phyloP scores from a whole-genome alignment of 2,888 invertebrate genomes.

The Drosophila crucigera region DNA sequence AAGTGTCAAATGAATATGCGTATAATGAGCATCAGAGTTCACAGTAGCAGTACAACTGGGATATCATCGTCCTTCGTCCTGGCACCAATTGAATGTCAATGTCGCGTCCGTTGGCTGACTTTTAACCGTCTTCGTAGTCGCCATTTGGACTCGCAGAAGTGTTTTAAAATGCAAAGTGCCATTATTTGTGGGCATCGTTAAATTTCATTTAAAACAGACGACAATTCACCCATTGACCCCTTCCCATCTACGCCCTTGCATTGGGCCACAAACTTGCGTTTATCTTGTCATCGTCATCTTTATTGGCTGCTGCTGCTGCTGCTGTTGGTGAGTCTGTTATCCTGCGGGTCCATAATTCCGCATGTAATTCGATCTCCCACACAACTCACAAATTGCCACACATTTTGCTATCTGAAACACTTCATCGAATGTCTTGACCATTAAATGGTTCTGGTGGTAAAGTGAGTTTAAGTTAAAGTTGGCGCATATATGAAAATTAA shows the following conservation, averaged over 20 bases:
- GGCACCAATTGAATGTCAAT: slow-evolving; percentile 68
- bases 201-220: slow-evolving; percentile 75
- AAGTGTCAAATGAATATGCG: slow-evolving; percentile 78
- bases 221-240: slow-evolving; percentile 9
- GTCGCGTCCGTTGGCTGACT: slow-evolving; percentile 57
- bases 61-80: slow-evolving; percentile 11
- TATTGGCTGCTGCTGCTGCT: slow-evolving; percentile 58
- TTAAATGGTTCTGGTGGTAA: slow-evolving; percentile 20
- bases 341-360: slow-evolving; percentile 70
- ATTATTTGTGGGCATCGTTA: slow-evolving; percentile 77
- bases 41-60: slow-evolving; percentile 12
- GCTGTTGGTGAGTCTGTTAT: slow-evolving; percentile 29
- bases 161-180: slow-evolving; percentile 78
- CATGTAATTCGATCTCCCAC: slow-evolving; percentile 71
- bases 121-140: slow-evolving; percentile 48
- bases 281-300: slow-evolving; percentile 72
- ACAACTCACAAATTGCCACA: slow-evolving; percentile 36
- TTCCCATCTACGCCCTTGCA: not conserved
- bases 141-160: slow-evolving; percentile 51
- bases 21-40: slow-evolving; percentile 69
- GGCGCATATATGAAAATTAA: not conserved
- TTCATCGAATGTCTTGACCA: slow-evolving; percentile 37
- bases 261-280: slow-evolving; percentile 53
- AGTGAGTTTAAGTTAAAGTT: slow-evolving; percentile 6
- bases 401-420: slow-evolving; percentile 36